Evolutionary conservation across 2,797 vertebrate genomes (phyloP).

Genomic region (Danio aesculapii): DNA sequence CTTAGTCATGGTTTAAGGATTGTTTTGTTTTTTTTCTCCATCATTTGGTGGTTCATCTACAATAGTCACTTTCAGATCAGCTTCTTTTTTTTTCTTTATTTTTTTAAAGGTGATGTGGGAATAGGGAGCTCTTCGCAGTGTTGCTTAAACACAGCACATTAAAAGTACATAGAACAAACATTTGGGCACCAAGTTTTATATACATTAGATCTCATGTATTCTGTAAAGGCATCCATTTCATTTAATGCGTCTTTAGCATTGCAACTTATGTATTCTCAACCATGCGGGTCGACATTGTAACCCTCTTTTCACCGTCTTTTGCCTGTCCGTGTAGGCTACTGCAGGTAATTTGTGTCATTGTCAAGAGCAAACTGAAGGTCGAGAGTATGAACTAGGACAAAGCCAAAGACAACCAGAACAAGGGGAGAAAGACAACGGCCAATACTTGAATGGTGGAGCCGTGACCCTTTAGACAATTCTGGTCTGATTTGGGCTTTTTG

Average conservation of each 20-base stretch:
- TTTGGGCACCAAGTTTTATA: constrained; percentile 91
- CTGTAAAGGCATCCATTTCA: constrained; percentile 95
- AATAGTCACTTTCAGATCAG: constrained; percentile 73
- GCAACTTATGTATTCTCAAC: constrained; percentile 70
- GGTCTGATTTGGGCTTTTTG: constrained; percentile 93
- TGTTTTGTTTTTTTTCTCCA: constrained; percentile 38
- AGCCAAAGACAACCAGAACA: constrained; percentile 85
- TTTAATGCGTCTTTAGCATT: constrained; percentile 77
- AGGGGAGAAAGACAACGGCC: constrained; percentile 80
- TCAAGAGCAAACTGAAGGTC: constrained; percentile 78
- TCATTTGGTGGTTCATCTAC: constrained; percentile 69
- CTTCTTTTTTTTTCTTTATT: constrained; percentile 51
- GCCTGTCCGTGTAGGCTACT: constrained; percentile 79
- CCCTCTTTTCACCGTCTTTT: constrained; percentile 74
- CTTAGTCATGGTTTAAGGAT: constrained; percentile 51
- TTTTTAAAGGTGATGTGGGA: constrained; percentile 75
- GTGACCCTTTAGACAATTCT: constrained; percentile 89
- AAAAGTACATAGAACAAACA: constrained; percentile 89
- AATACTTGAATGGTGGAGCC: constrained; percentile 79
- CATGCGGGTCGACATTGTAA: constrained; percentile 68
- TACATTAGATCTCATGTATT: constrained; percentile 87
- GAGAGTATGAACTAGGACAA: constrained; percentile 78
- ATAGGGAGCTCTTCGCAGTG: constrained; percentile 79
- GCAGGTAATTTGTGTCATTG: constrained; percentile 81
- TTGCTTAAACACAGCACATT: constrained; percentile 87